Evolutionary conservation across 2,797 vertebrate genomes (phyloP).

Genomic region (Sebastes minor): DNA sequence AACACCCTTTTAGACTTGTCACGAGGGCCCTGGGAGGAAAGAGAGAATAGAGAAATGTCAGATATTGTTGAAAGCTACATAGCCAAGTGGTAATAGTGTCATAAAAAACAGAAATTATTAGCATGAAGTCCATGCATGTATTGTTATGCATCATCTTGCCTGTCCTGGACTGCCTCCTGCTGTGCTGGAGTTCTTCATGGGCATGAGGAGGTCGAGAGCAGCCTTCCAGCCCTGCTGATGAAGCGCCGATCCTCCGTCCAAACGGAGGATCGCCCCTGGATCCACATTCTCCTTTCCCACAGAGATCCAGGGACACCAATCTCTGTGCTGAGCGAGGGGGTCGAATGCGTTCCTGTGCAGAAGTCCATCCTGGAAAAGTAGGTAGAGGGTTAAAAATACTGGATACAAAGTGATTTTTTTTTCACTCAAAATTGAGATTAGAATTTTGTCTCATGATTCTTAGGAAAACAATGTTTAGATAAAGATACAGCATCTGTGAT

Average conservation of each 20-base stretch:
- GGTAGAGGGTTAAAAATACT: too few relatives aligned
- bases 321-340: slow-evolving; percentile 91
- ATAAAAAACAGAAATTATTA: background rate
- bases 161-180: slow-evolving; percentile 74
- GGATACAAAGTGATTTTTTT: too few relatives aligned
- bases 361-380: slow-evolving; percentile 78
- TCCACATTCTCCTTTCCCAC: slow-evolving; percentile 66
- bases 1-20: slow-evolving; percentile 95
- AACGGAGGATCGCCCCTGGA: slow-evolving; percentile 23
- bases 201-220: slow-evolving; percentile 85
- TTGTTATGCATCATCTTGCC: slow-evolving; percentile 68
- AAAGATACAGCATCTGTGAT: background rate
- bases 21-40: slow-evolving; percentile 84
- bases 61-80: background rate
- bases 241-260: slow-evolving; percentile 28
- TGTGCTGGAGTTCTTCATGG: slow-evolving; percentile 75
- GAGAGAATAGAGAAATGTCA: slow-evolving; percentile 8
- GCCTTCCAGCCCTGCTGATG: slow-evolving; percentile 88
- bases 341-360: slow-evolving; percentile 86
- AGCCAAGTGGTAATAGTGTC: background rate
- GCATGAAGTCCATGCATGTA: background rate
- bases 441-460: background rate
- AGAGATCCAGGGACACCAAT: slow-evolving; percentile 96
- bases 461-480: background rate
- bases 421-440: too few relatives aligned